Base-by-base conservation (phyloP, 2,113 vertebrate genomes). In the Rhinopomastus cyanomelas region DNA sequence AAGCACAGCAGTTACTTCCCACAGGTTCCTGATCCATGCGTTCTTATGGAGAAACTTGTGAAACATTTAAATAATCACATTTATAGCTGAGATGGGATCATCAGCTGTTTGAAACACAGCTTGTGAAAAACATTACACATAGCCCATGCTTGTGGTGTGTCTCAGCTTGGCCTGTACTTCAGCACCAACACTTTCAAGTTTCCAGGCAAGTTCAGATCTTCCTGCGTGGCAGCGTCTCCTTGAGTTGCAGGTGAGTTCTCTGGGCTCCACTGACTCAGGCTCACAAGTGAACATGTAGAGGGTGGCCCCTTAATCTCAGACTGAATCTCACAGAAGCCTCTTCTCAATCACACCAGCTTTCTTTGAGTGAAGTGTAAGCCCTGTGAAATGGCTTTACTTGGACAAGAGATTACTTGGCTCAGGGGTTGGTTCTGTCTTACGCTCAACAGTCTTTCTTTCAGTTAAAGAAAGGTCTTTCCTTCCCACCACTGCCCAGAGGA, bases 331-430 rank as follows among this genome's bases (percentile, higher is more conserved):
- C 37, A 80, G 64, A 30, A 26, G 22, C 42, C 39, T 61, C 64
- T 25, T 26, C 22, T 53, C 0, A 0, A 67, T 79, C 57, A 12
- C 32, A 1, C 34, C 6, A 57, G 36, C 49, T 90, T 62, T 18
- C 53, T 59, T 16, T 20, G 64, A 52, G 57, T 2, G 16, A 65
- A 61, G 34, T 0, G 0, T 32, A 72, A 53, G 42, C 48, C 52
- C 51, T 29, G 2, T 26, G 72, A 42, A 66, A 46, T 20, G 37
- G 17, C 48, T 77, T 42, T 32, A 25, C 42, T 37, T 59, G 76
- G 76, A 61, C 76, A 75, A 73, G 52, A 68, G 82, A 77, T 88
- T 71, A 89, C 85, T 92, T 95, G 89, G 90, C 87, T 55, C 64
- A 12, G 55, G 39, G 67, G 30, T 46, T 37, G 72, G 39, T 76